Base-by-base conservation (phyloP, 1,140 invertebrate genomes). In the Sinella curviseta region DNA sequence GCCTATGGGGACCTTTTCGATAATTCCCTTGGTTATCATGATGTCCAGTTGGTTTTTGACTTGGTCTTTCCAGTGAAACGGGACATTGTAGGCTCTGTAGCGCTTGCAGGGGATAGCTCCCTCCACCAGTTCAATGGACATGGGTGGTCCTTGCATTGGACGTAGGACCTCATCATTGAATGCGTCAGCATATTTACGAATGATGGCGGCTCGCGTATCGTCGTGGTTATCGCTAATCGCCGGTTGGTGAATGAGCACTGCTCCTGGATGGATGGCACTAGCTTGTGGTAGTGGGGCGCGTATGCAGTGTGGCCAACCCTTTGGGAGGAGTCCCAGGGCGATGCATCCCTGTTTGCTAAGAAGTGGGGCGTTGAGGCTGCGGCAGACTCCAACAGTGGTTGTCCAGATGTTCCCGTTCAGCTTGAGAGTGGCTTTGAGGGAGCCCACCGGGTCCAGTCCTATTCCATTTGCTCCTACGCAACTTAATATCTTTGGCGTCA, bases 1-100 rank as follows among this genome's bases (percentile, higher is more conserved):
- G 3, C 65, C 26, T 14, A 70, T 30, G 33, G 83, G 82, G 24
- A 86, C 86, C 60, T 73, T 81, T 65, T 82, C 82, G 31, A 86
- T 87, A 26, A 87, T 82, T 16, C 81, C 79, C 67, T 82, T 70
- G 8, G 65, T 24, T 16, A 70, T 12, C 65, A 70, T 70, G 2
- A 30, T 17, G 65, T 70, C 65, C 2, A 70, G 65, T 33, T 70
- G 28, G 14, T 3, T 1, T 33, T 70, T 70, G 24, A 70, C 65
- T 30, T 30, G 2, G 14, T 70, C 65, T 26, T 30, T 30, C 65
- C 65, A 70, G 31, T 70, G 65, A 33, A 31, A 70, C n/a, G 65
- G 65, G 31, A 70, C 31, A 31, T 8, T 70, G 65, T 70, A 24
- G 8, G 65, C 65, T 33, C 30, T 70, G 65, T 31, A 70, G 8